phyloP scores from a whole-genome alignment of 1,140 invertebrate species.

The Zophobas atratus region DNA sequence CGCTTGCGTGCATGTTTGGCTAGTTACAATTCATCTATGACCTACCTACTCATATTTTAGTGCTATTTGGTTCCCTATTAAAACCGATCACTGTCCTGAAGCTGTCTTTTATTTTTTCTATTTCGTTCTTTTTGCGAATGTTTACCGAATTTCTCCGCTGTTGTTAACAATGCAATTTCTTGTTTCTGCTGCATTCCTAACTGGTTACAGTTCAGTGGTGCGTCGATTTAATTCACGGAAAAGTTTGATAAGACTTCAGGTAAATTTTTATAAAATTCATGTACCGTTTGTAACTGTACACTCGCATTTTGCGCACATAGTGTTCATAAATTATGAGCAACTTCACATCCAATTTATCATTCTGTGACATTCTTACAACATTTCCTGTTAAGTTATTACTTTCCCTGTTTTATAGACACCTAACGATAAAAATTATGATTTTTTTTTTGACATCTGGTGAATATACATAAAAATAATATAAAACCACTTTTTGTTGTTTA shows the following conservation, averaged over 20 bases:
- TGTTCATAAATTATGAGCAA: constrained; percentile 8
- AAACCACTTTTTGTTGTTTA: constrained; percentile 27
- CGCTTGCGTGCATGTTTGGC: constrained; percentile 50
- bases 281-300: constrained; percentile 35
- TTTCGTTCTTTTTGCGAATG: neutral
- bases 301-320: constrained; percentile 17
- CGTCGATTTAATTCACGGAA: constrained; percentile 16
- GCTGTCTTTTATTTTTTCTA: neutral
- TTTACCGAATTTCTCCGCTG: neutral
- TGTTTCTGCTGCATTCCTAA: constrained; percentile 7
- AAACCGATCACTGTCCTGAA: constrained; percentile 11
- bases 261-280: constrained; percentile 25
- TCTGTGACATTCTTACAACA: constrained; percentile 11
- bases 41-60: constrained; percentile 48
- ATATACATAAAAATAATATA: constrained; percentile 1
- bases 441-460: constrained; percentile 14
- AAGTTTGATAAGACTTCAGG: constrained; percentile 30
- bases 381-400: constrained; percentile 34
- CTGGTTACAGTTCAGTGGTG: constrained; percentile 24
- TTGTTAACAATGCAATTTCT: neutral
- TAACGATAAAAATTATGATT: constrained; percentile 28
- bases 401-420: constrained; percentile 27
- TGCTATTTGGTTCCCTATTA: constrained; percentile 48
- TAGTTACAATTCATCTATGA: constrained; percentile 49
- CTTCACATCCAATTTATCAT: constrained; percentile 31